A percentile compares a stretch with the other conserved stretches of the same genome.
Conservation (phyloP, 2,888 invertebrate species). For the Leptopilina drosophilae region DNA sequence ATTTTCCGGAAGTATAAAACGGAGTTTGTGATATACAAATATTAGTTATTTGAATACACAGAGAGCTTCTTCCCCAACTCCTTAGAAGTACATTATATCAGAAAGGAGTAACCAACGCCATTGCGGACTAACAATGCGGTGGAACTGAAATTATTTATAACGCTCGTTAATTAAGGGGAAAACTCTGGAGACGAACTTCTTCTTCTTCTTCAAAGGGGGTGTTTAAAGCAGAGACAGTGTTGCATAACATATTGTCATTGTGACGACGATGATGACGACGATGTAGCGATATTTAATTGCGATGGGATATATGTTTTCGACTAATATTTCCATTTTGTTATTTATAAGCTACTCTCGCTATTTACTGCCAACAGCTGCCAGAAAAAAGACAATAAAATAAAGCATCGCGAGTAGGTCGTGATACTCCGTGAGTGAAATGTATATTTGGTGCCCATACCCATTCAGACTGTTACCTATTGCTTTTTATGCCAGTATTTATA, state of each 20-base stretch:
- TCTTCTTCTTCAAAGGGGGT: too few relatives aligned
- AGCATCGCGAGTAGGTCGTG: conserved; percentile 54
- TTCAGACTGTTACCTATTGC: conserved; percentile 49
- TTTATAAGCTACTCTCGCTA: conserved; percentile 65
- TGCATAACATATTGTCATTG: too few relatives aligned
- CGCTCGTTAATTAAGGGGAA: conserved; percentile 69
- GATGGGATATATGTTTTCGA: background rate
- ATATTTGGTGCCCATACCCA: conserved; percentile 19
- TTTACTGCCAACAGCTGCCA: conserved; percentile 71
- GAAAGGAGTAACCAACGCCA: conserved; percentile 50
- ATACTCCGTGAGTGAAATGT: conserved; percentile 42
- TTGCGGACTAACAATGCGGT: conserved; percentile 62
- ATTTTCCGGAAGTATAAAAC: conserved; percentile 17
- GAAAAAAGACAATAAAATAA: conserved; percentile 67
- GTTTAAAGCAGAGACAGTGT: too few relatives aligned
- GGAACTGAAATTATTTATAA: conserved; percentile 70
- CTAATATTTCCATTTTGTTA: conserved; percentile 62
- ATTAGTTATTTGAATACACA: conserved; percentile 29
- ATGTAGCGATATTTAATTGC: too few relatives aligned
- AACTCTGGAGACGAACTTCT: conserved; percentile 56
- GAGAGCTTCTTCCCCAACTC: conserved; percentile 3
- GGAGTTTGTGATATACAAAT: conserved; percentile 7
- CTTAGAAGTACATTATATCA: conserved; percentile 33
- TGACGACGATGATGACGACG: too few relatives aligned
- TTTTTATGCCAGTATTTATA: conserved; percentile 59